These are phyloP conservation scores for Radopholus similis DNA, from an alignment of 1,140 invertebrate genomes.

Conservation along the genomic window DNA sequence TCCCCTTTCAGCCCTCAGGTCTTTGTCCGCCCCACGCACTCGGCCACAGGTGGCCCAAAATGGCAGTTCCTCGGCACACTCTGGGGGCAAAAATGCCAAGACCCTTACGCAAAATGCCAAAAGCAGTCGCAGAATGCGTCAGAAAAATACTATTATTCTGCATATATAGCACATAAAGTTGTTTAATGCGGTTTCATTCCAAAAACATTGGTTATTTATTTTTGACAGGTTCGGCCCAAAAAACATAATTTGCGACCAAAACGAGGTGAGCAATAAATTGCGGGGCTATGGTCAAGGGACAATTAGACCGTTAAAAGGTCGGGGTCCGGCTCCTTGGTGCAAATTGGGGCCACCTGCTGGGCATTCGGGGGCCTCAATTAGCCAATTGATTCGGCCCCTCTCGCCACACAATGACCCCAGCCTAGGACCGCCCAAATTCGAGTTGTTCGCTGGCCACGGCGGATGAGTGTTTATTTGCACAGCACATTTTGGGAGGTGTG, in stretches of 20 bases:
- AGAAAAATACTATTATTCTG: too few relatives aligned
- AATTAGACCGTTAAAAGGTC: neutral
- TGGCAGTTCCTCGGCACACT: too few relatives aligned
- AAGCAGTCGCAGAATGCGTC: too few relatives aligned
- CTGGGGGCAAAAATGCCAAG: neutral
- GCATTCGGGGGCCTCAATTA: neutral
- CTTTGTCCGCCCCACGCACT: too few relatives aligned
- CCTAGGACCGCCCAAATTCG: neutral
- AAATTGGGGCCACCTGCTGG: neutral
- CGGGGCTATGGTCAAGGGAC: neutral
- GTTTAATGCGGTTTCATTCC: too few relatives aligned
- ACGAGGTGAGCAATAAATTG: neutral
- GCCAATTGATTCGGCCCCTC: neutral
- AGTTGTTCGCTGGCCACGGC: neutral
- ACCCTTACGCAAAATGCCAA: neutral
- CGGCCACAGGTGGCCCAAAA: neutral
- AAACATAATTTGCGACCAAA: neutral
- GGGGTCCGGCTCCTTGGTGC: neutral
- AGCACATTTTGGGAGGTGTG: too few relatives aligned
- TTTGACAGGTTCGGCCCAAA: too few relatives aligned
- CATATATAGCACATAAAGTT: too few relatives aligned
- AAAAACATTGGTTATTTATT: neutral
- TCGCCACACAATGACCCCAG: neutral
- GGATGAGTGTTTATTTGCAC: constrained; percentile 7
- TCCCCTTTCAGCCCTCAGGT: too few relatives aligned